phyloP scores from a whole-genome alignment of 2,888 invertebrate species.

The Oligia fasciuncula region DNA sequence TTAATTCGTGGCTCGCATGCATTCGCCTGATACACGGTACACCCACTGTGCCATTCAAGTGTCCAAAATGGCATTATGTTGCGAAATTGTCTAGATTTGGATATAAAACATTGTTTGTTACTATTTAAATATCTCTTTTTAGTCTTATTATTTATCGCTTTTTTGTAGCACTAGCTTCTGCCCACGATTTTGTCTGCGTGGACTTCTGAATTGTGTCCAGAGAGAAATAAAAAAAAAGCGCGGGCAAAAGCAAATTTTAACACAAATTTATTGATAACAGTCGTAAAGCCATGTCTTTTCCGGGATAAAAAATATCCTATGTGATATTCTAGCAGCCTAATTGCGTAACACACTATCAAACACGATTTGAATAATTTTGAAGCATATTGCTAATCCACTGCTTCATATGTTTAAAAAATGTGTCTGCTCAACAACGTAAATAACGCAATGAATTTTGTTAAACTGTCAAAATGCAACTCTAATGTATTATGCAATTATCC shows the following conservation, averaged over 20 bases:
- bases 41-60: conserved; percentile 61
- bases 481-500: neutral
- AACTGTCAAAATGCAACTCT: neutral
- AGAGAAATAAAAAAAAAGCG: neutral
- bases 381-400: neutral
- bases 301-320: neutral
- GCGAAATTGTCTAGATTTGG: conserved; percentile 44
- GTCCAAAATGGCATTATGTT: conserved; percentile 46
- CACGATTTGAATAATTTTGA: too few species aligned
- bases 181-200: neutral
- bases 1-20: conserved; percentile 42
- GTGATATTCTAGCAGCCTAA: neutral
- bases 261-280: neutral
- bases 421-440: neutral
- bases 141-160: conserved; percentile 15
- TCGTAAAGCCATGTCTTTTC: neutral
- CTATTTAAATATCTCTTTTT: conserved; percentile 14
- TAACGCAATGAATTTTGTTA: neutral
- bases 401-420: neutral
- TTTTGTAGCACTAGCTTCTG: neutral
- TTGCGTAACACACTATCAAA: too few species aligned
- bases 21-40: conserved; percentile 51
- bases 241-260: neutral
- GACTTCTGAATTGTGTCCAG: neutral
- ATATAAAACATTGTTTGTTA: conserved; percentile 24